Evolutionary conservation across 30 jellyfish, hydroid and myxozoan genomes (phyloP).

Genomic region (Kudoa iwatai): DNA sequence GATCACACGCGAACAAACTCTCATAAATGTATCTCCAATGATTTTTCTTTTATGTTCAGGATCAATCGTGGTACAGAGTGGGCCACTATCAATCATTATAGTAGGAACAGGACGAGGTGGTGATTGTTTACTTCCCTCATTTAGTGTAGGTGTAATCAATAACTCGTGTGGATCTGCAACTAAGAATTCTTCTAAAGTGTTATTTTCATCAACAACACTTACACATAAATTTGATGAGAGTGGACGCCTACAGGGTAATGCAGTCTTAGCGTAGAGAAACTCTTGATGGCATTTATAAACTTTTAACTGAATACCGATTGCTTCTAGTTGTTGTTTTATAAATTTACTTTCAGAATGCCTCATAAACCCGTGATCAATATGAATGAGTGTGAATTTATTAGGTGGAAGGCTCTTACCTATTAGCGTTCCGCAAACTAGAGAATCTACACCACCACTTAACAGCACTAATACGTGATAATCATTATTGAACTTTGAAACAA

Average conservation of each 20-base stretch:
- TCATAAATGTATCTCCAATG: slow-evolving; percentile 77
- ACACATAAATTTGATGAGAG: no score
- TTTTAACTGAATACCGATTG: slow-evolving; percentile 15
- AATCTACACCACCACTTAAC: slow-evolving; percentile 84
- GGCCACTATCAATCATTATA: not conserved
- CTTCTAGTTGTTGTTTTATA: slow-evolving; percentile 15
- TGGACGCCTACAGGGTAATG: no score
- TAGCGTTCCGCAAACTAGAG: slow-evolving; percentile 54
- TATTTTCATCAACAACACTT: no score
- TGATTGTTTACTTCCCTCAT: not conserved
- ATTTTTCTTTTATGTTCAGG: slow-evolving; percentile 82
- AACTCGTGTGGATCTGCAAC: no score
- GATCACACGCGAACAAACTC: slow-evolving; percentile 4
- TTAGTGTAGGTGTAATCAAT: not conserved
- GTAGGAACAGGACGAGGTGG: no score
- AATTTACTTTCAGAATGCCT: slow-evolving; percentile 25
- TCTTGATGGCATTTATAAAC: slow-evolving; percentile 22
- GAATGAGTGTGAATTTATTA: slow-evolving; percentile 30
- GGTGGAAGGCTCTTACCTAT: slow-evolving; percentile 33
- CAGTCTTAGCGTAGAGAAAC: slow-evolving; percentile 25
- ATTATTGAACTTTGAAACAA: not conserved
- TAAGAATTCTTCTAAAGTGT: no score
- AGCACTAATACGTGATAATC: slow-evolving; percentile 6
- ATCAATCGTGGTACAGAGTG: not conserved
- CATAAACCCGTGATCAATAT: slow-evolving; percentile 46